These are phyloP conservation scores for Rhinoderma darwinii DNA, from an alignment of 2,113 vertebrate genomes.

Conservation along the genomic window DNA sequence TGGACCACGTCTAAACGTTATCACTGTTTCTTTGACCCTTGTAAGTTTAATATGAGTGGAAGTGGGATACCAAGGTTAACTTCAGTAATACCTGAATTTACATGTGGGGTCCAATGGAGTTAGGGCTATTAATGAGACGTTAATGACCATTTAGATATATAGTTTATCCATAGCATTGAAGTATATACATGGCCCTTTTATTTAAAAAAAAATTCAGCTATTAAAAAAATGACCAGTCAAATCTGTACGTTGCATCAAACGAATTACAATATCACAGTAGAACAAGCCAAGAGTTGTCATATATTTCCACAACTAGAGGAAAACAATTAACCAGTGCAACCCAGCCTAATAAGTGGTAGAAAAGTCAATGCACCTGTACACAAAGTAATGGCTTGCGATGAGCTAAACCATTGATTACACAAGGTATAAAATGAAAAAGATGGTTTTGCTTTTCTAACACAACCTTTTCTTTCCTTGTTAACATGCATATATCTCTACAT, in stretches of 20 bases:
- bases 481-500: slow-evolving; percentile 45
- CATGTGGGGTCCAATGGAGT: no score
- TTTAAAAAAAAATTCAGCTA: not conserved
- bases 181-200: not conserved
- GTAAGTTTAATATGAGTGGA: no score
- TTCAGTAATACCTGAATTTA: no score
- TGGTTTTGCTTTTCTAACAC: slow-evolving; percentile 51
- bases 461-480: slow-evolving; percentile 53
- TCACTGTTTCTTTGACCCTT: no score
- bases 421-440: not conserved
- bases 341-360: slow-evolving; percentile 42
- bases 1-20: no score
- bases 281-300: not conserved
- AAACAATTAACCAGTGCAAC: slow-evolving; percentile 49
- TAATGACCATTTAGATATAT: no score
- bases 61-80: no score
- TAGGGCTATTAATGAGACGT: no score
- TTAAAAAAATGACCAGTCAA: not conserved
- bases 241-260: not conserved
- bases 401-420: slow-evolving; percentile 49
- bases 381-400: slow-evolving; percentile 45
- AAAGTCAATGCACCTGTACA: slow-evolving; percentile 54
- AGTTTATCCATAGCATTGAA: no score
- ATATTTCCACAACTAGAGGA: slow-evolving; percentile 21
- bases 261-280: not conserved